Evolutionary conservation across 1,140 invertebrate genomes (phyloP).

Genomic region (Oryctes rhinoceros): DNA sequence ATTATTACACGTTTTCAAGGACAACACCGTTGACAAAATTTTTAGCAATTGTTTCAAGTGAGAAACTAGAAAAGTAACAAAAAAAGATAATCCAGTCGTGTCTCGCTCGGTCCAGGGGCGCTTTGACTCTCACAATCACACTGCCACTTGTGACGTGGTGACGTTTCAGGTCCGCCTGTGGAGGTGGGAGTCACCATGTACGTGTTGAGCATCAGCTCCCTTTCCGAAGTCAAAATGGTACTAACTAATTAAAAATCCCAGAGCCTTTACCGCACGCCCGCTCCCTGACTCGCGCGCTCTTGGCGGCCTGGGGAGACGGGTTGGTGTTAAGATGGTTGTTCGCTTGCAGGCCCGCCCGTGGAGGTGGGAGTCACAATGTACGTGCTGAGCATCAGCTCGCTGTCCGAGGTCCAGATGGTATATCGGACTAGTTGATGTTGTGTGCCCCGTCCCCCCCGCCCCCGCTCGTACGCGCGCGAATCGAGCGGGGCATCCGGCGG

Average conservation of each 20-base stretch:
- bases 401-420: constrained; percentile 99
- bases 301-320: constrained; percentile 56
- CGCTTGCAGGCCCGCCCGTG: constrained; percentile 89
- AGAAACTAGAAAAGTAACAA: not conserved
- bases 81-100: not conserved
- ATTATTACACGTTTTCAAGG: no score
- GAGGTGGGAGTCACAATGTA: constrained; percentile 98
- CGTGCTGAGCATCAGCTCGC: constrained; percentile 97
- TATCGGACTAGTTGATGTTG: constrained; percentile 53
- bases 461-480: constrained; percentile 48
- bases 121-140: constrained; percentile 39
- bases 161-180: constrained; percentile 90
- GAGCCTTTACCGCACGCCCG: constrained; percentile 48
- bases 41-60: not conserved
- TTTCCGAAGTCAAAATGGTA: constrained; percentile 99
- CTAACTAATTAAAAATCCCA: constrained; percentile 48
- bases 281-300: constrained; percentile 52
- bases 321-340: constrained; percentile 52
- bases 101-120: constrained; percentile 28
- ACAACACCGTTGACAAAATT: not conserved
- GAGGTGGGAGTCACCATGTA: constrained; percentile 98
- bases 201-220: constrained; percentile 98
- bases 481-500: constrained; percentile 55
- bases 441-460: constrained; percentile 43
- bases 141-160: constrained; percentile 52